phyloP scores from a whole-genome alignment of 2,113 vertebrate species.

The Brachypteracias leptosomus region DNA sequence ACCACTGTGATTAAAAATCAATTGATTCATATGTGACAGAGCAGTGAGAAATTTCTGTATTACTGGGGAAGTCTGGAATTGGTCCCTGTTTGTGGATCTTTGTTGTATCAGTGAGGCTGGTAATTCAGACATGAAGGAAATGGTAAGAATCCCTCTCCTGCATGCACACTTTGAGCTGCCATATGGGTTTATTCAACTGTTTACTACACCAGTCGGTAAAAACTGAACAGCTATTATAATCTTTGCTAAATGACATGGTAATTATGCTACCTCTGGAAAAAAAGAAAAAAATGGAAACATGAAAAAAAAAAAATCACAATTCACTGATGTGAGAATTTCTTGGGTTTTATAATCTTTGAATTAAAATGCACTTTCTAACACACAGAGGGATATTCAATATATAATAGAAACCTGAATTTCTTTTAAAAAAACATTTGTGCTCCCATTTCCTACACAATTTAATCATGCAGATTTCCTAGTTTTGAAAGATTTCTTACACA shows the following conservation, averaged over 20 bases:
- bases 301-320: neutral
- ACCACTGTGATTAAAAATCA: neutral
- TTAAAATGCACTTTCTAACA: slow-evolving; percentile 34
- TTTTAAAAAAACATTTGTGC: slow-evolving; percentile 5
- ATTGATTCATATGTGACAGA: neutral
- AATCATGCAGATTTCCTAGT: slow-evolving; percentile 3
- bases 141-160: slow-evolving; percentile 15
- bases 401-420: slow-evolving; percentile 30
- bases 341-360: slow-evolving; percentile 20
- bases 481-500: neutral
- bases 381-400: slow-evolving; percentile 20
- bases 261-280: slow-evolving; percentile 66
- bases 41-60: neutral
- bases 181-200: slow-evolving; percentile 70
- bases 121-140: slow-evolving; percentile 45
- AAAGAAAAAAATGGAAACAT: neutral
- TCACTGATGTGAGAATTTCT: slow-evolving; percentile 36
- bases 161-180: slow-evolving; percentile 25
- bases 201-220: slow-evolving; percentile 65
- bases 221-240: slow-evolving; percentile 67
- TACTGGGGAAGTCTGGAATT: slow-evolving; percentile 1
- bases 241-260: slow-evolving; percentile 65
- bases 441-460: slow-evolving; percentile 2
- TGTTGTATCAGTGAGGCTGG: neutral
- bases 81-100: slow-evolving; percentile 4